Evolutionary conservation across 2,797 vertebrate genomes (phyloP).

Genomic region (Alectoris magna): DNA sequence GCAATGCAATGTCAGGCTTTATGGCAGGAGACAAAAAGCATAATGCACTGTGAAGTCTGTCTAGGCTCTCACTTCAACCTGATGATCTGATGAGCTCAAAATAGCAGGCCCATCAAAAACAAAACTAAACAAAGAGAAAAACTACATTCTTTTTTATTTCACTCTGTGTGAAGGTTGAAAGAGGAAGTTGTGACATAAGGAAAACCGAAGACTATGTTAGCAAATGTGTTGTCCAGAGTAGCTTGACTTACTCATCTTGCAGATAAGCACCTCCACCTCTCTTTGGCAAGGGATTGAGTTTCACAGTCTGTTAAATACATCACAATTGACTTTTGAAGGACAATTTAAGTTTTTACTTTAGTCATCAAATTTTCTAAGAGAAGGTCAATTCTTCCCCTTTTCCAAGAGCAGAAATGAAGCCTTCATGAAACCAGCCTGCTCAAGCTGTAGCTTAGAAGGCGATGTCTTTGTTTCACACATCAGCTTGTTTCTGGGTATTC

Average conservation of each 20-base stretch:
- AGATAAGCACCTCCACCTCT: neutral
- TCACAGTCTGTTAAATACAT: neutral
- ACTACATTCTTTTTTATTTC: neutral
- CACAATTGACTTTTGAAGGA: neutral
- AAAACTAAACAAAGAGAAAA: neutral
- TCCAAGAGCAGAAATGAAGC: neutral
- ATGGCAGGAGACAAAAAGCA: neutral
- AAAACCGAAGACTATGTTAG: neutral
- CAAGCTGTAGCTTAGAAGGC: neutral
- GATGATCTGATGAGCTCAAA: neutral
- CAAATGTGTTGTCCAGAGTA: neutral
- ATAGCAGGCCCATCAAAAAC: neutral
- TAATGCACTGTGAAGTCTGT: neutral
- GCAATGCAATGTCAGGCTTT: neutral
- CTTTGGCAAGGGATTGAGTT: neutral
- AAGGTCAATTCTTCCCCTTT: neutral
- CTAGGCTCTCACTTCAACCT: neutral
- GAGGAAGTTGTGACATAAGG: neutral
- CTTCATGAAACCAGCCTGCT: neutral
- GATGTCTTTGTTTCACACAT: neutral
- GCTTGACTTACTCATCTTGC: neutral
- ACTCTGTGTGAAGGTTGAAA: neutral
- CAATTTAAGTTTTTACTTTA: neutral
- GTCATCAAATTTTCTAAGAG: neutral
- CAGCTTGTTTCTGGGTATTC: neutral